Percentiles rank a stretch among this genome's conserved stretches.
Evolutionary conservation across 2,113 vertebrate species (phyloP).

Genomic region (Hypanus sabinus): DNA sequence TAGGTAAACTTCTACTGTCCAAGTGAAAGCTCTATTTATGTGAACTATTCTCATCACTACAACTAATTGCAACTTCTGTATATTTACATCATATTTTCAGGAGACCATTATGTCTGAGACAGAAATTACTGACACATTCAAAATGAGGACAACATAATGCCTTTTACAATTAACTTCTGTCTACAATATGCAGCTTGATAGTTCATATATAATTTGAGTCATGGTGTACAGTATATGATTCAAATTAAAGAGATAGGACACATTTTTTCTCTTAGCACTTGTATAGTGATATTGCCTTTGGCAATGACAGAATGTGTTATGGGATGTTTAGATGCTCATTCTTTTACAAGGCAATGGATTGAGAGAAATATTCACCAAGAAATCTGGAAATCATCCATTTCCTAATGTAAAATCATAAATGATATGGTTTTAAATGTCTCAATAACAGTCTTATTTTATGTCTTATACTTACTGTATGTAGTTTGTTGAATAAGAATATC

Average conservation of each 20-base stretch:
- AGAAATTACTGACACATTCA: background rate
- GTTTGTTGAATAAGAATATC: background rate
- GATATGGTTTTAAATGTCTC: background rate
- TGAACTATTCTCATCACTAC: background rate
- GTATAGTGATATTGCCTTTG: background rate
- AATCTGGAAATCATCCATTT: constrained; percentile 10
- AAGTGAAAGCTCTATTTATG: background rate
- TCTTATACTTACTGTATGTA: background rate
- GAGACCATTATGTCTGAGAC: background rate
- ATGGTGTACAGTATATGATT: background rate
- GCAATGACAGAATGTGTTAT: background rate
- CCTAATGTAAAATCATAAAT: background rate
- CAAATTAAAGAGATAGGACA: background rate
- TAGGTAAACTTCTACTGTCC: background rate
- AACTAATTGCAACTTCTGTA: background rate
- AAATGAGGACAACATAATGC: background rate
- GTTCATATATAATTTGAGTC: background rate
- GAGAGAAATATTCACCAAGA: background rate
- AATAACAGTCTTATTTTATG: no score
- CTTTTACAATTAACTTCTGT: background rate
- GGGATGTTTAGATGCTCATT: background rate
- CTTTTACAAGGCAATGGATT: background rate
- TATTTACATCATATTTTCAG: background rate
- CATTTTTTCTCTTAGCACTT: background rate
- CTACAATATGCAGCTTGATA: background rate